These are phyloP conservation scores for Silvanus unidentatus DNA, from an alignment of 2,888 invertebrate genomes.

Conservation along the genomic window DNA sequence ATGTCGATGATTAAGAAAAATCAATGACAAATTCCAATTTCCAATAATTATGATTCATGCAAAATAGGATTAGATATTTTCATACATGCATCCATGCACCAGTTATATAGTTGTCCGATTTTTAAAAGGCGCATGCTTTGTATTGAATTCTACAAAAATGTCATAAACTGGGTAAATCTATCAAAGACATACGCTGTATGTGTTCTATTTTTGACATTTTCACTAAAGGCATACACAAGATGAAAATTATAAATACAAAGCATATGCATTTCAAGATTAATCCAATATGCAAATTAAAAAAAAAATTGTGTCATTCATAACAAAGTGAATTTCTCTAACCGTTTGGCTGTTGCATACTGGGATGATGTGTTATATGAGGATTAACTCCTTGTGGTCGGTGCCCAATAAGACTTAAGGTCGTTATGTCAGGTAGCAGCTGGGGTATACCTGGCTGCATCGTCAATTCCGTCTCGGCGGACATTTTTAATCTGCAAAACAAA, in stretches of 20 bases:
- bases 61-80: too few species aligned
- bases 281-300: too few species aligned
- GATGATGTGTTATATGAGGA: conserved; percentile 29
- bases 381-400: conserved; percentile 32
- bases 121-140: neutral
- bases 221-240: too few species aligned
- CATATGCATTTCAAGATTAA: too few species aligned
- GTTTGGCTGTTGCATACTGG: conserved; percentile 35
- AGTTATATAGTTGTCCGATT: neutral
- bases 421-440: conserved; percentile 43
- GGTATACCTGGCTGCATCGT: conserved; percentile 47
- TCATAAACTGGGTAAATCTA: neutral
- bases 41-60: too few species aligned
- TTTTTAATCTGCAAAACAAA: conserved; percentile 35
- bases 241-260: too few species aligned
- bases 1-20: too few species aligned
- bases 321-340: conserved; percentile 18
- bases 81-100: conserved; percentile 1
- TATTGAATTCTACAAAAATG: neutral
- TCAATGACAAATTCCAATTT: too few species aligned
- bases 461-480: conserved; percentile 57
- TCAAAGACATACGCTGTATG: too few species aligned
- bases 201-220: too few species aligned
- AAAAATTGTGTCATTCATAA: too few species aligned
- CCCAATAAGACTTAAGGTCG: conserved; percentile 41